Evolutionary conservation across 1,140 invertebrate genomes (phyloP), one percentile per base, ranked within the genome.

Genomic region (Drosophila murphyi): DNA sequence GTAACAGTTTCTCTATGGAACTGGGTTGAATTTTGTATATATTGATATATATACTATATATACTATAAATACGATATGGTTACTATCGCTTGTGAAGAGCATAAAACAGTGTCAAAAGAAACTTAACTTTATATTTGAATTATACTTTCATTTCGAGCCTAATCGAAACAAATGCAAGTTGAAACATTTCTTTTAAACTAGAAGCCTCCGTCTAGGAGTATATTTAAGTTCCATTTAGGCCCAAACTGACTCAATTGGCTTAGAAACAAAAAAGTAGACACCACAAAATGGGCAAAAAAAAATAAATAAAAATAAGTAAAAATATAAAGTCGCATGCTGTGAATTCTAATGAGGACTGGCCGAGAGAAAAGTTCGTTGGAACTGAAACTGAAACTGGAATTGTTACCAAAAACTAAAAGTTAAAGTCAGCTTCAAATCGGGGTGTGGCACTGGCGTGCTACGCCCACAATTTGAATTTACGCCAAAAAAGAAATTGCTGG

Each of bases 401-500:
- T 54, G 37, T 37, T 12, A 61, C 63, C 32, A 29, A 65, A 60
- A 57, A 60, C 70, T 29, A 56, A 63, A 77, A 80, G 72, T 62
- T 57, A 71, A 79, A 74, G 55, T 76, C 61, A 65, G 78, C 47
- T 52, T 51, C 67, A 62, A 57, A 62, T 48, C 10, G 32, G 50
- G 76, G 83, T 72, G 82, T 80, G 80, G 69, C 82, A 73, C 55
- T 3, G 3, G 4, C 10, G 47, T 67, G 37, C 29, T 12, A 47
- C 63, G 79, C 82, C 71, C 59, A 87, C 56, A 65, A 51, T 82
- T 80, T 74, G 55, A 87, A 80, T 76, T 71, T 72, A 47, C 20
- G 45, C 39, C 39, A 51, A 67, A 74, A 34, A 34, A 34, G 34
- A 20, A 20, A 20, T 71, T 52, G 76, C 55, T 47, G 39, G 51